These are phyloP conservation scores for Clytia hemisphaerica DNA, from an alignment of 30 jellyfish, hydroid and myxozoan species.

Conservation along the genomic window DNA sequence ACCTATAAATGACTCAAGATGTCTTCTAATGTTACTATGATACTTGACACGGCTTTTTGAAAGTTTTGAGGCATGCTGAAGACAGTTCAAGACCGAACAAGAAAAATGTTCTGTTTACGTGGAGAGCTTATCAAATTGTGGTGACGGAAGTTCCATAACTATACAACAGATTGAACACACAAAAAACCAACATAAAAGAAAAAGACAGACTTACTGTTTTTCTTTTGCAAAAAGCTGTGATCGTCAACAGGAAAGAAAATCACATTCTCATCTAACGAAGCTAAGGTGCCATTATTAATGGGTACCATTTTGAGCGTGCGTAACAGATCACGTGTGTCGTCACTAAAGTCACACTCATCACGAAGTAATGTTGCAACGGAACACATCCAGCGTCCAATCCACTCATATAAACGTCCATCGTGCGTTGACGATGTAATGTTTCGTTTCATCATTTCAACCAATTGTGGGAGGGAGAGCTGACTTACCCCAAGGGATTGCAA, in stretches of 20 bases:
- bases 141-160: no score
- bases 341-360: constrained; percentile 40
- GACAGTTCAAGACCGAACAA: no score
- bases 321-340: constrained; percentile 31
- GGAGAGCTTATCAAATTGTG: no score
- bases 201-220: background rate
- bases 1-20: no score
- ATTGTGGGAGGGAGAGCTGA: background rate
- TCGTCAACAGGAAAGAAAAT: constrained; percentile 48
- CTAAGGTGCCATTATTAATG: constrained; percentile 28
- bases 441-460: background rate
- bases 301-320: constrained; percentile 36
- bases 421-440: background rate
- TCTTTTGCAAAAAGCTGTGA: background rate
- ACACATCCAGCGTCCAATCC: constrained; percentile 74
- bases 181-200: background rate
- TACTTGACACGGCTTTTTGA: no score
- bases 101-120: no score
- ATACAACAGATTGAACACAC: no score
- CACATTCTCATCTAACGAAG: constrained; percentile 20
- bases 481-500: constrained; percentile 10
- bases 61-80: no score
- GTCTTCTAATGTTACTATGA: no score
- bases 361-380: constrained; percentile 41
- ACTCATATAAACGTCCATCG: background rate